Percentiles rank a stretch among this genome's conserved stretches.
Evolutionary conservation across 2,113 vertebrate genomes (phyloP).

Genomic region (Gobio gobio): DNA sequence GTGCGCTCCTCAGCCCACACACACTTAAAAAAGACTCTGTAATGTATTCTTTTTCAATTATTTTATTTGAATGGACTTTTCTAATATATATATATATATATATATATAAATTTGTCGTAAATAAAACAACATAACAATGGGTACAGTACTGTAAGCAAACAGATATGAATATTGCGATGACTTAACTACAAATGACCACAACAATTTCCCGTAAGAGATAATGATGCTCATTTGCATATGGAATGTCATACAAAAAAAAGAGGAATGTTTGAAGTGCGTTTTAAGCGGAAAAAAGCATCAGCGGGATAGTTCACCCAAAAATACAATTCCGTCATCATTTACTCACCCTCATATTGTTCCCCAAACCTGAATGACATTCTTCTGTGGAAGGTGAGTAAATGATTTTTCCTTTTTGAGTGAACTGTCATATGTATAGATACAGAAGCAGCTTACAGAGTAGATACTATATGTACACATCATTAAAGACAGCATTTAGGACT

Average conservation of each 20-base stretch:
- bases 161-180: neutral
- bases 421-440: slow-evolving; percentile 1
- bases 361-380: neutral
- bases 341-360: neutral
- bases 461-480: neutral
- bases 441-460: slow-evolving; percentile 37
- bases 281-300: slow-evolving; percentile 38
- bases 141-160: slow-evolving; percentile 1
- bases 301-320: neutral
- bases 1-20: neutral
- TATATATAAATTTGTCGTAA: slow-evolving; percentile 27
- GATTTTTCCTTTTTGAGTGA: neutral
- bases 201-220: slow-evolving; percentile 52
- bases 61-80: slow-evolving; percentile 49
- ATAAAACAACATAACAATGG: slow-evolving; percentile 62
- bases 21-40: neutral
- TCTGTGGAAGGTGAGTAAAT: neutral
- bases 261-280: slow-evolving; percentile 69
- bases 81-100: slow-evolving; percentile 41
- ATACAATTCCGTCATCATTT: neutral
- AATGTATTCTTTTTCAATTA: neutral
- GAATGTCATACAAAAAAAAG: slow-evolving; percentile 62
- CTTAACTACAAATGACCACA: slow-evolving; percentile 54
- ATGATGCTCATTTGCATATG: slow-evolving; percentile 50
- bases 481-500: slow-evolving; percentile 41